Evolutionary conservation across 2,113 vertebrate genomes (phyloP).

Genomic region (Bubalus kerabau): DNA sequence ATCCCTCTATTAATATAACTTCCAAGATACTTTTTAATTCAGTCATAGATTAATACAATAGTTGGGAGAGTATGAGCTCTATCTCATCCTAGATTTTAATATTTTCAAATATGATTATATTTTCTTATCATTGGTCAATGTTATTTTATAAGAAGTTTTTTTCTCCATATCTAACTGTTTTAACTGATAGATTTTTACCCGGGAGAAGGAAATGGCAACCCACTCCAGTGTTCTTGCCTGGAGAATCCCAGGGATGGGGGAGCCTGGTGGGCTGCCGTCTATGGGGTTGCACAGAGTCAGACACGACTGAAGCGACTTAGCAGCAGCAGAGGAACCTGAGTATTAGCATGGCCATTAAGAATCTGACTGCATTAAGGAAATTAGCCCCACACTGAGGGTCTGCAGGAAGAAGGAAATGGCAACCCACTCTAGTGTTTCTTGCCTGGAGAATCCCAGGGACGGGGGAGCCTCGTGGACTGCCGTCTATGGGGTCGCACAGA

Average conservation of each 20-base stretch:
- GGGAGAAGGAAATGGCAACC: too few species aligned
- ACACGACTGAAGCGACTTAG: too few species aligned
- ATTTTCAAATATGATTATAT: not conserved
- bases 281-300: too few species aligned
- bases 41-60: not conserved
- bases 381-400: not conserved
- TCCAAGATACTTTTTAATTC: not conserved
- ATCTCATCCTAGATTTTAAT: slow-evolving; percentile 25
- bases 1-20: not conserved
- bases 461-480: too few species aligned
- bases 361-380: not conserved
- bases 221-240: too few species aligned
- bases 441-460: too few species aligned
- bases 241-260: too few species aligned
- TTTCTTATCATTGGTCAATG: not conserved
- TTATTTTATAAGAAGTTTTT: not conserved
- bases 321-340: not conserved
- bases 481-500: too few species aligned
- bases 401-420: not conserved
- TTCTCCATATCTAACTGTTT: not conserved
- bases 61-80: not conserved
- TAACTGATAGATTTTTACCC: not conserved
- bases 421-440: too few species aligned
- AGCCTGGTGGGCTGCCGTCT: too few species aligned
- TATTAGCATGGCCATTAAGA: not conserved